Evolutionary conservation across 2,797 vertebrate genomes (phyloP).

Genomic region (Galago senegalensis): DNA sequence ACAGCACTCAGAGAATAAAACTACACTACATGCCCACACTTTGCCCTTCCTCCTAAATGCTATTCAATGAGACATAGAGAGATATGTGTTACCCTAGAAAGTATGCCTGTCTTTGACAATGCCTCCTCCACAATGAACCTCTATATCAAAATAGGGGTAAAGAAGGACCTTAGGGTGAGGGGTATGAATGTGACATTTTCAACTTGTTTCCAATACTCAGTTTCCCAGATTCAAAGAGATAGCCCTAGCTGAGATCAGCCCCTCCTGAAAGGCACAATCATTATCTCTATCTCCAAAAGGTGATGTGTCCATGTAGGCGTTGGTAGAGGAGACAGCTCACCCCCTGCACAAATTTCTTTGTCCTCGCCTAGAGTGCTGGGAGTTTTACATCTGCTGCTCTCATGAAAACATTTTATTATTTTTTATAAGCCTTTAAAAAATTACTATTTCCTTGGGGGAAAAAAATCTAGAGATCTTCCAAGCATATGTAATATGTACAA

Average conservation of each 20-base stretch:
- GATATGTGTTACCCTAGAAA: background rate
- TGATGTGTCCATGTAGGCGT: background rate
- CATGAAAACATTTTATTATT: conserved; percentile 76
- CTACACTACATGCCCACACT: background rate
- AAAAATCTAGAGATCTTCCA: conserved; percentile 34
- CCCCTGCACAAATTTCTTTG: conserved; percentile 39
- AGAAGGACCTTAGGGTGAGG: background rate
- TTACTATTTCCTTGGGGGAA: background rate
- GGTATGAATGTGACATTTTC: background rate
- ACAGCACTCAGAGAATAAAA: background rate
- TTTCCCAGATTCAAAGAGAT: conserved; percentile 17
- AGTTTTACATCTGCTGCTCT: conserved; percentile 77
- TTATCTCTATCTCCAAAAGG: background rate
- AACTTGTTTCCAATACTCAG: background rate
- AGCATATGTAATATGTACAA: background rate
- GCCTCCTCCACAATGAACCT: background rate
- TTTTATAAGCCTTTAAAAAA: conserved; percentile 54
- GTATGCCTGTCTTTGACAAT: background rate
- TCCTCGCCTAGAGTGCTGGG: conserved; percentile 58
- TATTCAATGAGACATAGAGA: background rate
- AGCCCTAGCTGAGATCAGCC: background rate
- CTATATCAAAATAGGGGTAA: background rate
- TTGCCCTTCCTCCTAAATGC: background rate
- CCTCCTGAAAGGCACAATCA: background rate
- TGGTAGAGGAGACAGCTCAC: conserved; percentile 28